Evolutionary conservation across 2,113 vertebrate species (phyloP), one percentile per base, ranked within the genome.

Genomic region (Malurus cyaneus): DNA sequence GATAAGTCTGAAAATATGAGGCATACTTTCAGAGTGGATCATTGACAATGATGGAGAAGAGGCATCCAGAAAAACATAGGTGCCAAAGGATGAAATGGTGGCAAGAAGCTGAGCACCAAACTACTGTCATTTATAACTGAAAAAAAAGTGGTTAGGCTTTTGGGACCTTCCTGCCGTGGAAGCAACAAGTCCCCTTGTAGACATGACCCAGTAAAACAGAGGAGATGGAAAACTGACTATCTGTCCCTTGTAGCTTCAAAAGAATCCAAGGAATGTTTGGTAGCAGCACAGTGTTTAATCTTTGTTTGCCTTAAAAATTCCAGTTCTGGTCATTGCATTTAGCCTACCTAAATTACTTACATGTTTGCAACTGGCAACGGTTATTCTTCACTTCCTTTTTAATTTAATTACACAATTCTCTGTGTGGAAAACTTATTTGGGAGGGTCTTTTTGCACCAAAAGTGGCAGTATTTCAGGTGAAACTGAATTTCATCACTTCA

Each of bases 221-320:
- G 20, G 36, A 95, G 88, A 83, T 76, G 80, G 12, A 80, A 88
- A 93, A 62, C 42, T 93, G 34, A 34, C 4, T 1, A 19, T 66
- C 34, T 80, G 39, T 74, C 69, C 80, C 80, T 74, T 78, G 83
- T 84, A 82, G 72, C n/a, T 95, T 86, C 61, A 56, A 88, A 91
- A 60, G 56, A 80, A 94, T 91, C 44, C 57, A 84, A 53, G 28
- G 83, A 94, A 95, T 89, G 69, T 80, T 93, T 83, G 18, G 67
- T 91, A 90, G 72, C 26, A 92, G 72, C 47, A 61, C 18, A 73
- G 79, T 56, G 44, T 94, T 93, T 80, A 93, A 80, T 92, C 52
- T 41, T 84, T 92, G 64, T 90, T 92, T 96, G 72, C 54, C 54
- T 88, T 90, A 85, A 56, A 62, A 96, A 84, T 95, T 93, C 84